These are phyloP conservation scores for Fragum fragum DNA, from an alignment of 2,888 invertebrate genomes.

Conservation along the genomic window DNA sequence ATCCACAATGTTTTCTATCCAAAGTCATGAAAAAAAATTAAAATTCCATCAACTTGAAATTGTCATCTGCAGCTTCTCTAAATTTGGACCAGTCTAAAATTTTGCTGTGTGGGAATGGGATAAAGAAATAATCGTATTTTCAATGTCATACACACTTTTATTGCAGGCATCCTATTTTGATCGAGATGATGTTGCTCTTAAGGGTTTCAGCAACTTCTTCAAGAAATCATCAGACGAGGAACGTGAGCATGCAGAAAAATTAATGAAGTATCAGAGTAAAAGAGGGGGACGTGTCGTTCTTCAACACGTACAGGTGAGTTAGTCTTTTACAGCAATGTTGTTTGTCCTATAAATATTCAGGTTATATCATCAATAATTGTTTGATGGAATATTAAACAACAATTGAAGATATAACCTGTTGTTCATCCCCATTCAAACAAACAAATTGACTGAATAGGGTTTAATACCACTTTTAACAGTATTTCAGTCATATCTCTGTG, in stretches of 20 bases:
- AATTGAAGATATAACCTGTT: conserved; percentile 93
- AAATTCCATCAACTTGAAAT: no score
- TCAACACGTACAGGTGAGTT: conserved; percentile 89
- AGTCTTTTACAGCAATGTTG: conserved; percentile 4
- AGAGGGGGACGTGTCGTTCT: conserved; percentile 92
- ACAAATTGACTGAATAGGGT: no score
- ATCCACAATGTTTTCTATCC: no score
- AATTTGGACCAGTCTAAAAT: no score
- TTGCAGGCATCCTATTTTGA: conserved; percentile 92
- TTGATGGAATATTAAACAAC: conserved; percentile 92
- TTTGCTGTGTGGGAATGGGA: background rate
- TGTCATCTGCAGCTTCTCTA: no score
- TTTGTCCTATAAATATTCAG: background rate
- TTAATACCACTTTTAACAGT: no score
- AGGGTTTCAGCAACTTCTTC: conserved; percentile 90
- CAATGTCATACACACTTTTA: background rate
- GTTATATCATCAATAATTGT: background rate
- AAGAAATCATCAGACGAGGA: conserved; percentile 93
- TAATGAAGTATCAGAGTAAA: conserved; percentile 89
- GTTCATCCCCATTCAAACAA: conserved; percentile 72
- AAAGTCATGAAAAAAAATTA: no score
- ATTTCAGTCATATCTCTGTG: no score
- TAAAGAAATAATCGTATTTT: background rate
- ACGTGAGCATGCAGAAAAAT: conserved; percentile 92
- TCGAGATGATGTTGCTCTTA: conserved; percentile 93